Conservation (phyloP, 1,140 invertebrate genomes). For the Drosophila equinoxialis region DNA sequence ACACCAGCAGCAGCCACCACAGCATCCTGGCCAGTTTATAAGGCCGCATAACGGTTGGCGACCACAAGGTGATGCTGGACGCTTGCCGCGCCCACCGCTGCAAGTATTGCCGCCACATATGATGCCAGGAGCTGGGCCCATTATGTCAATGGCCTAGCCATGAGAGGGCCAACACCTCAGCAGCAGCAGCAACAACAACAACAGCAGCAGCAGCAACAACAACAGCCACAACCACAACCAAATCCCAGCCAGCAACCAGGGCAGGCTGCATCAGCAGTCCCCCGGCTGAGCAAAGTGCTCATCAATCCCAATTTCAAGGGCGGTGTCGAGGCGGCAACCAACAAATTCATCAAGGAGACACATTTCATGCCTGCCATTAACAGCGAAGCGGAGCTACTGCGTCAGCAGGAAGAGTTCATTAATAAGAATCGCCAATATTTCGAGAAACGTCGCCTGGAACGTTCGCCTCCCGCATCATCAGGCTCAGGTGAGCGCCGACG, state of each 20-base stretch:
- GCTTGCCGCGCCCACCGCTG: constrained; percentile 71
- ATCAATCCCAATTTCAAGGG: constrained; percentile 83
- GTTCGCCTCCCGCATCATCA: constrained; percentile 60
- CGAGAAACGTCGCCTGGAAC: constrained; percentile 78
- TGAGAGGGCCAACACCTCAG: constrained; percentile 56
- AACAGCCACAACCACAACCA: constrained; percentile 26
- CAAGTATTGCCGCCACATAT: constrained; percentile 67
- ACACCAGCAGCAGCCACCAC: constrained; percentile 38
- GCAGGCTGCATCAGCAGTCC: constrained; percentile 35
- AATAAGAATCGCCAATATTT: constrained; percentile 82
- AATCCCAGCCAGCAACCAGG: constrained; percentile 19
- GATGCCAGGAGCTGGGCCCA: constrained; percentile 58
- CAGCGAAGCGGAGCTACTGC: constrained; percentile 75
- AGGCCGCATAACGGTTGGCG: constrained; percentile 70
- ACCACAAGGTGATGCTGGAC: constrained; percentile 56
- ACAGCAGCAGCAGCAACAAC: constrained; percentile 17
- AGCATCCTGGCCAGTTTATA: constrained; percentile 58
- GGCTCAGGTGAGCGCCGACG: constrained; percentile 42
- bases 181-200: constrained; percentile 49
- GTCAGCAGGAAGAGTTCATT: constrained; percentile 82
- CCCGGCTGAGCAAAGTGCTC: constrained; percentile 78
- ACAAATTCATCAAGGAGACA: constrained; percentile 82
- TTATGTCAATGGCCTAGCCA: constrained; percentile 71
- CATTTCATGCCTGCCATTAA: constrained; percentile 79
- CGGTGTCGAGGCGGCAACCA: constrained; percentile 81